phyloP scores from a whole-genome alignment of 2,797 vertebrate genomes.

The Bovichtus diacanthus region DNA sequence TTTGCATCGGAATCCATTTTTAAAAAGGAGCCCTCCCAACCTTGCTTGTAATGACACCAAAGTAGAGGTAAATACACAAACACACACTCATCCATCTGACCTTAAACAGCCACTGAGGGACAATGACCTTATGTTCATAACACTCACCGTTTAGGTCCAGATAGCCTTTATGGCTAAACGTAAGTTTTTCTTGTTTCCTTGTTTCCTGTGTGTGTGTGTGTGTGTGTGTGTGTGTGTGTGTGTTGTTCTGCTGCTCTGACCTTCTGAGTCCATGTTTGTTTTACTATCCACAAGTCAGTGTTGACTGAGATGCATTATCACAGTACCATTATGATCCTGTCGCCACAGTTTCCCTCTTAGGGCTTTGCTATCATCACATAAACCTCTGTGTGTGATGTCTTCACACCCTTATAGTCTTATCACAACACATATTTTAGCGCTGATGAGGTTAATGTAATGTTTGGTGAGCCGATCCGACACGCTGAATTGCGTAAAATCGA shows the following conservation, averaged over 20 bases:
- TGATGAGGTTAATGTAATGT: constrained; percentile 8
- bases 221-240: constrained; percentile 15
- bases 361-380: not conserved
- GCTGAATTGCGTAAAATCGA: not conserved
- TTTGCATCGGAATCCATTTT: too few species aligned
- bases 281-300: constrained; percentile 10
- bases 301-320: constrained; percentile 21
- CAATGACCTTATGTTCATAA: constrained; percentile 21
- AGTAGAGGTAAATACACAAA: not conserved
- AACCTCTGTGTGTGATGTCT: not conserved
- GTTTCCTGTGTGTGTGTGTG: constrained; percentile 2
- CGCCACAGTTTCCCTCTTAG: not conserved
- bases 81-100: not conserved
- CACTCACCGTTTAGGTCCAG: constrained; percentile 24
- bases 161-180: constrained; percentile 48
- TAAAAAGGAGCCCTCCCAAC: too few species aligned
- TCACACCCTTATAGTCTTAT: not conserved
- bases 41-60: not conserved
- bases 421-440: not conserved
- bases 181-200: constrained; percentile 19
- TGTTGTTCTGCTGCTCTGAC: constrained; percentile 30
- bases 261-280: constrained; percentile 18
- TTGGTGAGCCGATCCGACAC: not conserved
- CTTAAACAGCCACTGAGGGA: constrained; percentile 9
- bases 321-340: constrained; percentile 1